Percentiles rank a stretch among this genome's conserved stretches.
Evolutionary conservation across 92 coral and sea anemone genomes (phyloP).

Genomic region (Muricea muricata): DNA sequence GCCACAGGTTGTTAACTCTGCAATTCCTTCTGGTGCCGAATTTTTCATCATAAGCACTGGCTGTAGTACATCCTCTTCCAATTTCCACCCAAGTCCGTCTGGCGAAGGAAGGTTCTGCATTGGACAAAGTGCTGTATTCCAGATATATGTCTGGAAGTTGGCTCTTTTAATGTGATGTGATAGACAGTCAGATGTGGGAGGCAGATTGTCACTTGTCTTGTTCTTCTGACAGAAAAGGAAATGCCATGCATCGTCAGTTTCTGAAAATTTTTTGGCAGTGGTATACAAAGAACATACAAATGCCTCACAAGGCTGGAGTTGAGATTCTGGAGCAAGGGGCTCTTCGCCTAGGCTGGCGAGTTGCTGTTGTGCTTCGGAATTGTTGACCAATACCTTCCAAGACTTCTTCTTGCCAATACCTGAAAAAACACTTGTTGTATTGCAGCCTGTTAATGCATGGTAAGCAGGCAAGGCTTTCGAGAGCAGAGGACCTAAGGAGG

Average conservation of each 20-base stretch:
- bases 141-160: constrained; percentile 63
- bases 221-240: constrained; percentile 68
- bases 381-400: too few species aligned
- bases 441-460: too few species aligned
- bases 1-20: constrained; percentile 67
- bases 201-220: constrained; percentile 67
- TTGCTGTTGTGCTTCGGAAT: too few species aligned
- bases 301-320: not conserved
- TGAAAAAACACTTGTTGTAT: too few species aligned
- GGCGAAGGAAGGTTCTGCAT: constrained; percentile 68
- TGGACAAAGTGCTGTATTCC: constrained; percentile 55
- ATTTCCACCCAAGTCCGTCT: constrained; percentile 68
- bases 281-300: not conserved
- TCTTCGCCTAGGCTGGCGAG: too few species aligned
- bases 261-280: constrained; percentile 48
- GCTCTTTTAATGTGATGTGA: constrained; percentile 65
- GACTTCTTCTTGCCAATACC: too few species aligned
- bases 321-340: constrained; percentile 3
- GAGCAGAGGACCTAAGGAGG: constrained; percentile 60
- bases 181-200: constrained; percentile 72
- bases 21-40: constrained; percentile 62
- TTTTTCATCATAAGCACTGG: constrained; percentile 64
- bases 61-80: constrained; percentile 47
- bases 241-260: constrained; percentile 65
- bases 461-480: too few species aligned